Evolutionary conservation across 53 echinoderm and acorn worm genomes (phyloP), one percentile per base, ranked within the genome.

Genomic region (Crossaster papposus): DNA sequence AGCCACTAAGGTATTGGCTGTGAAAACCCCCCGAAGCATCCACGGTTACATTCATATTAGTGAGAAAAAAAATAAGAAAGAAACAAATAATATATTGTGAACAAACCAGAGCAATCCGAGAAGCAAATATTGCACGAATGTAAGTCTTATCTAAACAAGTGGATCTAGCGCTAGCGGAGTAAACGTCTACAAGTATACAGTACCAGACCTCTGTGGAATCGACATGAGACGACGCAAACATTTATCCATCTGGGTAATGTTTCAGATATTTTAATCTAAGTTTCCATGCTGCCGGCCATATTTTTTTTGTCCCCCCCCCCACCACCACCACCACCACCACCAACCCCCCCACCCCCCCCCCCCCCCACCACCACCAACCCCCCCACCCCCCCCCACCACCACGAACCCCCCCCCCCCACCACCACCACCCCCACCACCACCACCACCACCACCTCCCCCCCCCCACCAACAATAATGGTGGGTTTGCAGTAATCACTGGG

Each of bases 241-340:
- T 85, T 73, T 72, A 85, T 72, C 28, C 33, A 51, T 71, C 32
- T 53, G 72, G 52, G 30, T 85, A 71, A 85, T 54, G 85, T 85
- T 85, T 68, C 83, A 68, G 83, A 64, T 26, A 24, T 85, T 72
- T 85, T 85, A 85, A 85, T 85, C 85, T 85, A 85, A 72, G 73
- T 18, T 73, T 85, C 30, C 11, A 32, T 28, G 72, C 85, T 71
- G 22, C 72, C 9, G 85, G 73, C 72, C 36, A 32, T 85, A 53
- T 85, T 35, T 72, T 72, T 72, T 72, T 30, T 30, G 22, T 31
- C 3, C 70, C 68, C 38, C 37, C n/a, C n/a, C n/a, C n/a, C n/a
- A n/a, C n/a, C n/a, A n/a, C n/a, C n/a, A n/a, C n/a, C n/a, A n/a
- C n/a, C n/a, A n/a, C n/a, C n/a, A n/a, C n/a, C n/a, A n/a, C n/a